A percentile compares a stretch with the other conserved stretches of the same genome.
Conservation (phyloP, 2,113 vertebrate species). For the Carassius carassius region DNA sequence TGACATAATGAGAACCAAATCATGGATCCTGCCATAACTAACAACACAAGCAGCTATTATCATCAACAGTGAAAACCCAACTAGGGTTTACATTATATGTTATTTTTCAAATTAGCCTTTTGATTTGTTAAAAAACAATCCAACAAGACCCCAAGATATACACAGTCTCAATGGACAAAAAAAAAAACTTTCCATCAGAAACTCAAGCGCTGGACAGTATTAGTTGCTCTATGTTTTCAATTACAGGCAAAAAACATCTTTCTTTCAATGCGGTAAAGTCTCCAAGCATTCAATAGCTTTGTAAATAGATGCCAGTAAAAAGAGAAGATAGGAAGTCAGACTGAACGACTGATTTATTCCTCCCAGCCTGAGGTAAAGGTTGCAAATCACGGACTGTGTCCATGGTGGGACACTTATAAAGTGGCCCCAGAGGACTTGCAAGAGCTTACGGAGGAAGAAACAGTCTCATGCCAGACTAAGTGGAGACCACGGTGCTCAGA, state of each 20-base stretch:
- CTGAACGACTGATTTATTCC: no score
- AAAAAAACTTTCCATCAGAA: constrained; percentile 35
- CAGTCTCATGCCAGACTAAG: no score
- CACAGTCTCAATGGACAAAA: constrained; percentile 5
- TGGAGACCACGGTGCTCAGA: no score
- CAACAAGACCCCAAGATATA: neutral
- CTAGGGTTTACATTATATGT: neutral
- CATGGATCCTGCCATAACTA: constrained; percentile 1
- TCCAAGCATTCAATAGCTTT: no score
- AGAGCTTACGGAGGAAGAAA: no score
- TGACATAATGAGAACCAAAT: constrained; percentile 27
- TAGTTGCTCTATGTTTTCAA: constrained; percentile 69
- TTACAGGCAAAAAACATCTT: constrained; percentile 51
- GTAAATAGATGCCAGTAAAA: no score
- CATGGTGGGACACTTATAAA: no score
- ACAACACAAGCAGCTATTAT: constrained; percentile 11
- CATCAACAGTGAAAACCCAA: neutral
- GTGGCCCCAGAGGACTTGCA: no score
- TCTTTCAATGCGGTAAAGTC: no score
- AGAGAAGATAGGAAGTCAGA: no score
- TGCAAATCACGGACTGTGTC: no score
- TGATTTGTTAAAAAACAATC: neutral
- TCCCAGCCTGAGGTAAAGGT: no score
- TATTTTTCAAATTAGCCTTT: neutral
- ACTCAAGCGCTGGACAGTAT: constrained; percentile 1